These are phyloP conservation scores for Eristalinus aeneus DNA, from an alignment of 2,888 invertebrate genomes.

Conservation along the genomic window DNA sequence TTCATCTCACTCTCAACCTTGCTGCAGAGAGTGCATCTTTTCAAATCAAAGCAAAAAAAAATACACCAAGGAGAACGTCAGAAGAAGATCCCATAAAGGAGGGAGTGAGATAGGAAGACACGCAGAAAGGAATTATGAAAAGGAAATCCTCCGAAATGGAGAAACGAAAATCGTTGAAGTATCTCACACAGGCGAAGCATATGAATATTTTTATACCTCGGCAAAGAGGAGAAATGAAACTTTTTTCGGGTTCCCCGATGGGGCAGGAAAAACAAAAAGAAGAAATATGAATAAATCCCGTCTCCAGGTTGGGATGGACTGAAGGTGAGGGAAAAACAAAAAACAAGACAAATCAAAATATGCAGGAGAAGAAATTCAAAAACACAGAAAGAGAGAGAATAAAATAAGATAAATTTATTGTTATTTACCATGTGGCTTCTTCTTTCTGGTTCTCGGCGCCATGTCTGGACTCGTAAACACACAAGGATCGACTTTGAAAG, in stretches of 20 bases:
- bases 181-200: conserved; percentile 50
- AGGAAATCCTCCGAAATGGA: conserved; percentile 53
- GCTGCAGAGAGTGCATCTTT: neutral
- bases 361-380: neutral
- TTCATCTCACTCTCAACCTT: neutral
- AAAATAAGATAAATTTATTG: conserved; percentile 75
- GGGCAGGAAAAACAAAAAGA: neutral
- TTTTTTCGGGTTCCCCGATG: conserved; percentile 30
- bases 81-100: neutral
- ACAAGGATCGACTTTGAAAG: conserved; percentile 55
- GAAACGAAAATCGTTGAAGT: neutral
- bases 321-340: conserved; percentile 60
- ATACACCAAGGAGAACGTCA: conserved; percentile 22
- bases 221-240: neutral
- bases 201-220: conserved; percentile 63
- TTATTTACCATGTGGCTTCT: conserved; percentile 81
- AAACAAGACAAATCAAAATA: conserved; percentile 55
- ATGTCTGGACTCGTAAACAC: conserved; percentile 77
- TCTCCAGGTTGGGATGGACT: conserved; percentile 71
- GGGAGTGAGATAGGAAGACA: conserved; percentile 16
- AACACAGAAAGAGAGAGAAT: conserved; percentile 11
- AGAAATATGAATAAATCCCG: conserved; percentile 72
- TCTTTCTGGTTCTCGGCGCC: conserved; percentile 81
- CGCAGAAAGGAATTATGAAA: conserved; percentile 55
- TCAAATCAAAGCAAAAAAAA: neutral